Evolutionary conservation across 2,888 invertebrate genomes (phyloP).

Genomic region (Amblyteles armatorius): DNA sequence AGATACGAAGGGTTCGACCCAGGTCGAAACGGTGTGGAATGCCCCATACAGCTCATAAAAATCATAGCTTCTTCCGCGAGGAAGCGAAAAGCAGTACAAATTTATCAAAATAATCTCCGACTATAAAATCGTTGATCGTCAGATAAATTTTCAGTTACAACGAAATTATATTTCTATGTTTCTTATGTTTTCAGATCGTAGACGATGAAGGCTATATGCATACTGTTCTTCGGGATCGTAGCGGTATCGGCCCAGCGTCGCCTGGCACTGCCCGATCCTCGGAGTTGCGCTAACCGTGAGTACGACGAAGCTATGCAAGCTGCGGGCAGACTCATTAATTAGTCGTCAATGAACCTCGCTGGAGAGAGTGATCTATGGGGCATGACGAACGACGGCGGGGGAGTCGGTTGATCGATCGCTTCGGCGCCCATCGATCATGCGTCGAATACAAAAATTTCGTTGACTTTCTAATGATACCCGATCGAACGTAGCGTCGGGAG

Average conservation of each 20-base stretch:
- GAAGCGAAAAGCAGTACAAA: too few species aligned
- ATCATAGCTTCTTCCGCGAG: too few species aligned
- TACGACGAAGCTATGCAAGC: conserved; percentile 74
- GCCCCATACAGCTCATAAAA: too few species aligned
- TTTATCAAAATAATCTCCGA: background rate
- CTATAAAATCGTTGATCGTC: background rate
- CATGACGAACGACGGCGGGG: background rate
- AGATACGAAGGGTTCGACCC: too few species aligned
- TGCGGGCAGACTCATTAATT: conserved; percentile 6
- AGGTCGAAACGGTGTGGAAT: too few species aligned
- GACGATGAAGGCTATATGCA: conserved; percentile 80
- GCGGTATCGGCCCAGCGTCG: conserved; percentile 92
- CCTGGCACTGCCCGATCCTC: conserved; percentile 94
- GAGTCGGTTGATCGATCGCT: conserved; percentile 24
- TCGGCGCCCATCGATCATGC: background rate
- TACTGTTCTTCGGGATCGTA: conserved; percentile 89
- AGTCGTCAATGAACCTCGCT: background rate
- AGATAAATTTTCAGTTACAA: background rate
- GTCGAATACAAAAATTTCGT: conserved; percentile 9
- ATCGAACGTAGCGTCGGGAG: conserved; percentile 11
- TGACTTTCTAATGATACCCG: conserved; percentile 36
- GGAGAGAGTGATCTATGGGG: background rate
- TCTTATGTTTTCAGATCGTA: conserved; percentile 72
- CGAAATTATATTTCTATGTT: background rate
- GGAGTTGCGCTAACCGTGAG: conserved; percentile 96